These are phyloP conservation scores for Nyctalus aviator DNA, from an alignment of 2,797 vertebrate species.

Conservation along the genomic window DNA sequence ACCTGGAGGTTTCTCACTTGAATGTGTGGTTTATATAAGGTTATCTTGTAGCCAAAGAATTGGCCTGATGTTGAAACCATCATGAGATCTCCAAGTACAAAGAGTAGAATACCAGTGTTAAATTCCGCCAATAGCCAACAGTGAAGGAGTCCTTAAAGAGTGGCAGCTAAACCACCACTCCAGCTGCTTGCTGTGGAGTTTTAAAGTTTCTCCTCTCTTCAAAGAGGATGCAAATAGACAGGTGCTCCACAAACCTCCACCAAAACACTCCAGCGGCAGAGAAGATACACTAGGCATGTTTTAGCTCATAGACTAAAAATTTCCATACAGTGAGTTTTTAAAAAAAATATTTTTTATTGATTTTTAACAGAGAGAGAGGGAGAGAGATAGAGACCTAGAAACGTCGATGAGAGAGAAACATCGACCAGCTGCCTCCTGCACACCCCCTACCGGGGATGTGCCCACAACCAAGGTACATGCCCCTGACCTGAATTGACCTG, in stretches of 20 bases:
- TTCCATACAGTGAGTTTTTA: background rate
- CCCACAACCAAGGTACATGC: too few relatives aligned
- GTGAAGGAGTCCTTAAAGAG: background rate
- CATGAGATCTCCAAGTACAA: background rate
- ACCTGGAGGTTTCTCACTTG: conserved; percentile 5
- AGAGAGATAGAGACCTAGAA: too few relatives aligned
- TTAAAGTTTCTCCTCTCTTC: background rate
- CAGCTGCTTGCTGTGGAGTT: background rate
- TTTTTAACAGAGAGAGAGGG: too few relatives aligned
- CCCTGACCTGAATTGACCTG: too few relatives aligned
- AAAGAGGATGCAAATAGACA: background rate
- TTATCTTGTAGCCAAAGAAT: conserved; percentile 20
- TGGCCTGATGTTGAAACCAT: background rate
- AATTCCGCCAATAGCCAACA: background rate
- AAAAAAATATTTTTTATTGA: too few relatives aligned
- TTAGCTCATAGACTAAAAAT: background rate
- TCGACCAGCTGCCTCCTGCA: too few relatives aligned
- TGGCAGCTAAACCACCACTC: background rate
- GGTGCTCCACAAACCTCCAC: background rate
- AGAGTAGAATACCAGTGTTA: background rate
- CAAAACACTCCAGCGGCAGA: background rate
- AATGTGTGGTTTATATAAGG: background rate
- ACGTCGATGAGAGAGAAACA: too few relatives aligned
- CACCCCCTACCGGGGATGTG: too few relatives aligned
- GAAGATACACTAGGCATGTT: background rate